Evolutionary conservation across 2,797 vertebrate genomes (phyloP).

Genomic region (Microctenopoma stevenorrisi): DNA sequence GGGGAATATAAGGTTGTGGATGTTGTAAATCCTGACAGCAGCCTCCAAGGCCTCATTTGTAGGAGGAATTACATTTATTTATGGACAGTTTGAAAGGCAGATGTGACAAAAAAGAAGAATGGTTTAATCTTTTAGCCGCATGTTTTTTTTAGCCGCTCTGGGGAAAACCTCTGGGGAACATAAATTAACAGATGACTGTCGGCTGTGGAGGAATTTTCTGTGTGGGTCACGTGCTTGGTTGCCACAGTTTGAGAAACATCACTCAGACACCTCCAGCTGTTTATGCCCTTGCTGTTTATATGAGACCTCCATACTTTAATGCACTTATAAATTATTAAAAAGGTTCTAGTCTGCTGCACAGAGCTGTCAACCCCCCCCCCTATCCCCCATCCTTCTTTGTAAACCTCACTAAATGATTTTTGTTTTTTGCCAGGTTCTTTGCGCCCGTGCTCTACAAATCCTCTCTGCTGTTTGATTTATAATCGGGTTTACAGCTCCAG

Average conservation of each 20-base stretch:
- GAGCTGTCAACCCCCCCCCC: slow-evolving; percentile 10
- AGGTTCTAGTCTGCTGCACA: too few species aligned
- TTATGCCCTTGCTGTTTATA: neutral
- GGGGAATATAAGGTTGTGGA: slow-evolving; percentile 19
- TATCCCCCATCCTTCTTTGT: slow-evolving; percentile 7
- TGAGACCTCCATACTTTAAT: neutral
- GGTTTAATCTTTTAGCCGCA: slow-evolving; percentile 3
- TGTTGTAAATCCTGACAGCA: slow-evolving; percentile 45
- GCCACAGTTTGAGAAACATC: slow-evolving; percentile 1
- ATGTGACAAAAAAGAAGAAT: slow-evolving; percentile 34
- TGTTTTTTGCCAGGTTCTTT: slow-evolving; percentile 31
- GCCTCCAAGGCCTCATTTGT: slow-evolving; percentile 27
- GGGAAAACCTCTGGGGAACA: slow-evolving; percentile 2
- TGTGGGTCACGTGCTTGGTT: neutral
- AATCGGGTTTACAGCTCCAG: slow-evolving; percentile 39
- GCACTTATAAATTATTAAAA: slow-evolving; percentile 10
- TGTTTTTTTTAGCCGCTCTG: slow-evolving; percentile 6
- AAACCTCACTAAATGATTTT: slow-evolving; percentile 12
- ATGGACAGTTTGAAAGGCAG: slow-evolving; percentile 20
- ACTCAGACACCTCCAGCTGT: neutral
- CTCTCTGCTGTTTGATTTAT: slow-evolving; percentile 42
- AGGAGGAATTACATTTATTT: slow-evolving; percentile 33
- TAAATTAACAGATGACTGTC: slow-evolving; percentile 8
- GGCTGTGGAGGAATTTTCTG: neutral
- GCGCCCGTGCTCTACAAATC: slow-evolving; percentile 43